Conservation (phyloP, 2,888 invertebrate species). For the Drosophila testacea region DNA sequence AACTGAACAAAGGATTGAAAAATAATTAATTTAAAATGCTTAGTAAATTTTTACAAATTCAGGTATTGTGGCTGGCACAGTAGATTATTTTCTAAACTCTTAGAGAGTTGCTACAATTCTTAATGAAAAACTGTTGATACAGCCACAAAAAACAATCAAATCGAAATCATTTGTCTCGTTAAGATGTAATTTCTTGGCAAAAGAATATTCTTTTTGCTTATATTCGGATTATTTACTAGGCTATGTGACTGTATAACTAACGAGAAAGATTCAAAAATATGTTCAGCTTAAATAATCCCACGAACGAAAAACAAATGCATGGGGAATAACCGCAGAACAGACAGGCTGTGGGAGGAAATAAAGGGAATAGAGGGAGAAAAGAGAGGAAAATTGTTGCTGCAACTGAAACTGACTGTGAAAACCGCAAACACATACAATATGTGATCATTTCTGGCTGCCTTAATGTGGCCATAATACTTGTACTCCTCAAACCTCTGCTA, state of each 20-base stretch:
- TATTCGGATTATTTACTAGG: not conserved
- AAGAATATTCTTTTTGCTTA: not conserved
- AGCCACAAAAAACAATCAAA: not conserved
- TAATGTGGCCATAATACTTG: constrained; percentile 30
- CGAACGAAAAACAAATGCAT: not conserved
- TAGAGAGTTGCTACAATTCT: not conserved
- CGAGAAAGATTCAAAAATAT: not conserved
- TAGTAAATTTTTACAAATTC: too few species aligned
- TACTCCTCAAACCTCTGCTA: not conserved
- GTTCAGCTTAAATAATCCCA: not conserved
- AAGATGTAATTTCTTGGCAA: not conserved
- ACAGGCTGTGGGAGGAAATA: not conserved
- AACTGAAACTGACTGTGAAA: constrained; percentile 27
- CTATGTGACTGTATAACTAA: not conserved
- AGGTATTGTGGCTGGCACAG: too few species aligned
- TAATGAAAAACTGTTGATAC: not conserved
- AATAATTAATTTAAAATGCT: too few species aligned
- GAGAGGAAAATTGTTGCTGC: not conserved
- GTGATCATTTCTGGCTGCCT: constrained; percentile 33
- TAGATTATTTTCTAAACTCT: too few species aligned
- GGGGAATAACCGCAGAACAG: not conserved
- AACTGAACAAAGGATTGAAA: too few species aligned
- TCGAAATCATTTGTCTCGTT: not conserved
- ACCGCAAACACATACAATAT: constrained; percentile 36
- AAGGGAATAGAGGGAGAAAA: not conserved